Evolutionary conservation across 2,113 vertebrate genomes (phyloP).

Genomic region (Apteryx mantelli): DNA sequence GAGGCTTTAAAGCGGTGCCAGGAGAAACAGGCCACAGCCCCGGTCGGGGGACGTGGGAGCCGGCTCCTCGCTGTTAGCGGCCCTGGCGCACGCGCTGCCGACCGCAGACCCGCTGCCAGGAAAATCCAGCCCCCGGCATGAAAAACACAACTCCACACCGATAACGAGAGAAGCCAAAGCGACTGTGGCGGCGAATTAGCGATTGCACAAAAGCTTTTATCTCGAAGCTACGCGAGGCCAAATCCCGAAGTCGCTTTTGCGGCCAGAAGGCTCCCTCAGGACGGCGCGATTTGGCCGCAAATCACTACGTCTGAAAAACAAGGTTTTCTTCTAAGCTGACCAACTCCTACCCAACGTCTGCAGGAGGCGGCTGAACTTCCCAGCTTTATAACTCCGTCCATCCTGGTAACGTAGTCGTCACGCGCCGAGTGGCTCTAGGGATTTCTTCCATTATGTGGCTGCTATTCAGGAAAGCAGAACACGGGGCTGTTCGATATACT

Average conservation of each 20-base stretch:
- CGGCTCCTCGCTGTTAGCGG: conserved; percentile 64
- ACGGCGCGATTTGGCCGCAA: conserved; percentile 10
- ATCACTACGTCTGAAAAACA: background rate
- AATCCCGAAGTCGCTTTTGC: conserved; percentile 15
- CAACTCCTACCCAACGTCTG: background rate
- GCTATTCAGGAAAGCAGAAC: background rate
- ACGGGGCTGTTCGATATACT: fast-evolving
- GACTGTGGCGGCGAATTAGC: background rate
- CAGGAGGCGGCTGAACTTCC: background rate
- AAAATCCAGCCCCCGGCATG: conserved; percentile 64
- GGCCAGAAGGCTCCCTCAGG: background rate
- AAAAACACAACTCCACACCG: conserved; percentile 58
- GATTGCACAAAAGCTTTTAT: conserved; percentile 43
- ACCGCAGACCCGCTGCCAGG: conserved; percentile 63
- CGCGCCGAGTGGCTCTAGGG: background rate
- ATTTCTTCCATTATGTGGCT: background rate
- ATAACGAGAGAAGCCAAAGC: conserved; percentile 41
- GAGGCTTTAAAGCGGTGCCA: conserved; percentile 54
- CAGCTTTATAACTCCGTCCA: background rate
- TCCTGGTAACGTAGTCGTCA: fast-evolving
- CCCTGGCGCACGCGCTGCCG: conserved; percentile 49
- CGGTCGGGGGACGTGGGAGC: conserved; percentile 61
- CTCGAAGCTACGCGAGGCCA: conserved; percentile 25
- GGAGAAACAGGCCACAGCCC: conserved; percentile 54
- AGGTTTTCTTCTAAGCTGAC: background rate